Evolutionary conservation across 2,888 invertebrate species (phyloP).

Genomic region (Cabera pusaria): DNA sequence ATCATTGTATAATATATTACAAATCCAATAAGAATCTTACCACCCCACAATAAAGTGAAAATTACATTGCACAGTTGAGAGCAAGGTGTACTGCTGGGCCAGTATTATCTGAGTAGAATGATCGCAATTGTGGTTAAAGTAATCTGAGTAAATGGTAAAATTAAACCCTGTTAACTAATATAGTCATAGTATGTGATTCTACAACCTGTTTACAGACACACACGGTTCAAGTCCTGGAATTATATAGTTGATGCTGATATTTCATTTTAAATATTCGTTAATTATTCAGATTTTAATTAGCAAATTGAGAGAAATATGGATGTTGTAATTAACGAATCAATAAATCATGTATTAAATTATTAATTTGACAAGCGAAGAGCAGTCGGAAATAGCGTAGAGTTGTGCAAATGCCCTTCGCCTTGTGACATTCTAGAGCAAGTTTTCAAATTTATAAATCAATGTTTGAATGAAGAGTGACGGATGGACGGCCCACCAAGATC

Average conservation of each 20-base stretch:
- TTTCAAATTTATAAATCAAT: conserved; percentile 68
- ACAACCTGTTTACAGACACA: conserved; percentile 33
- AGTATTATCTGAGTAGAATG: conserved; percentile 49
- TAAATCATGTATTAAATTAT: conserved; percentile 18
- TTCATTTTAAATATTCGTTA: no score
- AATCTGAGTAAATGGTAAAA: conserved; percentile 59
- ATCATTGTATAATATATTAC: conserved; percentile 18
- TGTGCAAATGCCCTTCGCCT: conserved; percentile 35
- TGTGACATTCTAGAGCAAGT: conserved; percentile 42
- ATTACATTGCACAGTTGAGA: conserved; percentile 24
- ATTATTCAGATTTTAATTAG: no score
- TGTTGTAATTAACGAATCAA: conserved; percentile 16
- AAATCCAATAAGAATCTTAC: conserved; percentile 35
- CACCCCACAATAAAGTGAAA: conserved; percentile 24
- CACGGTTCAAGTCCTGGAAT: conserved; percentile 2
- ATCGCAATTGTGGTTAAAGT: conserved; percentile 56
- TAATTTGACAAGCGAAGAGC: conserved; percentile 16
- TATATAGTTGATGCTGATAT: background rate
- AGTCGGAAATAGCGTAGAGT: conserved; percentile 26
- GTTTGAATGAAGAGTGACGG: conserved; percentile 50
- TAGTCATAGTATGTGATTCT: conserved; percentile 37
- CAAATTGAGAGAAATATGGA: conserved; percentile 5
- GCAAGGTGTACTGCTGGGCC: conserved; percentile 37
- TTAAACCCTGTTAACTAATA: conserved; percentile 48
- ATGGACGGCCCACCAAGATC: conserved; percentile 60